These are phyloP conservation scores for Andrena dorsata DNA, from an alignment of 2,888 invertebrate species.

Conservation along the genomic window DNA sequence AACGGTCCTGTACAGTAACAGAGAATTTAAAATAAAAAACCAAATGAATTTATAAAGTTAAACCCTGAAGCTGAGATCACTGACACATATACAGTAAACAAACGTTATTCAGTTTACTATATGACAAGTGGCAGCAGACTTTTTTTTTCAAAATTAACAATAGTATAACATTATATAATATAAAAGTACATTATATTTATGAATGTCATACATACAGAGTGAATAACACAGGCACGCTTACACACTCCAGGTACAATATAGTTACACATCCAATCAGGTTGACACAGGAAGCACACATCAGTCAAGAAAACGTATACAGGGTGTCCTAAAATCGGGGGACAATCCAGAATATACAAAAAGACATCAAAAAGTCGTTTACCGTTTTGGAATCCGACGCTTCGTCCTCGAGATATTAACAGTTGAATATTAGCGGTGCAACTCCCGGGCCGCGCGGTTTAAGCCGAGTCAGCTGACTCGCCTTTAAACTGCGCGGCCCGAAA, in stretches of 20 bases:
- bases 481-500: no score
- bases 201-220: background rate
- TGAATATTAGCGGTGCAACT: no score
- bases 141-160: constrained; percentile 17
- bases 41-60: constrained; percentile 4
- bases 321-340: no score
- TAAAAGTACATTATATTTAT: constrained; percentile 17
- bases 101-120: background rate
- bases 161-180: constrained; percentile 5
- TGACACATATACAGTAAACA: background rate
- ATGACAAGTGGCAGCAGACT: constrained; percentile 3
- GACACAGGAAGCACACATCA: no score
- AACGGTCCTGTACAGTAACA: background rate
- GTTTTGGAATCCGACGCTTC: no score
- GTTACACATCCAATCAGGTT: background rate
- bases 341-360: no score
- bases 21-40: background rate
- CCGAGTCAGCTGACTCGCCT: no score
- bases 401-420: no score
- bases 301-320: no score
- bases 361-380: no score
- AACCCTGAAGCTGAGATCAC: constrained; percentile 2
- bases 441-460: no score
- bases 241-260: background rate
- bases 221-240: background rate